Percentiles rank a stretch among this genome's conserved stretches.
phyloP scores from a whole-genome alignment of 2,113 vertebrate genomes.

The Neolamprologus toae region DNA sequence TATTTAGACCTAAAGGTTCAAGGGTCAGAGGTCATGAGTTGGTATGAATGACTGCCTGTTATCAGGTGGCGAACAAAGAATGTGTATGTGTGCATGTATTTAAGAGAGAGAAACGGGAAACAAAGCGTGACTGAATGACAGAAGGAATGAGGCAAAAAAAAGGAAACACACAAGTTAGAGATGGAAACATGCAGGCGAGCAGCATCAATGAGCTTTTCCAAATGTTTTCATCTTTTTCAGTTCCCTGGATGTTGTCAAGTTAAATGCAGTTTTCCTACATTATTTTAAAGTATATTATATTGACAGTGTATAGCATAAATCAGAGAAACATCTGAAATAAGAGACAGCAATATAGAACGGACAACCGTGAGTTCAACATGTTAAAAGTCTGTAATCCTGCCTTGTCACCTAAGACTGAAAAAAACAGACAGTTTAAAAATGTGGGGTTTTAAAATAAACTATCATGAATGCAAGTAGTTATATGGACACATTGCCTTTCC shows the following conservation, averaged over 20 bases:
- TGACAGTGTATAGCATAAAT: not conserved
- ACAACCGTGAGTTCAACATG: not conserved
- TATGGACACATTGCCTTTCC: not conserved
- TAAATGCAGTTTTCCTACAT: not conserved
- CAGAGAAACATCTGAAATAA: not conserved
- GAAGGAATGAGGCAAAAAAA: not conserved
- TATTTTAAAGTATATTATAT: not conserved
- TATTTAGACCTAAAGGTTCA: constrained; percentile 56
- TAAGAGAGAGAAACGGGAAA: constrained; percentile 13
- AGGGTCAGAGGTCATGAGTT: constrained; percentile 36
- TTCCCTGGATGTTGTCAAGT: not conserved
- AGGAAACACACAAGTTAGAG: not conserved
- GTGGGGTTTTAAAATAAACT: not conserved
- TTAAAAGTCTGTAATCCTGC: not conserved
- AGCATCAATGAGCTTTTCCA: not conserved
- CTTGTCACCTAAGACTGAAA: not conserved
- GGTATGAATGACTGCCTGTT: constrained; percentile 53
- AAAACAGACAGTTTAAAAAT: not conserved
- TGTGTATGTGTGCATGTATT: not conserved
- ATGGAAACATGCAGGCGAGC: not conserved
- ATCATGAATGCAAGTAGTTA: not conserved
- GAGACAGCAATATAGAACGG: not conserved
- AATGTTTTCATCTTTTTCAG: not conserved
- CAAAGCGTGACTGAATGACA: not conserved
- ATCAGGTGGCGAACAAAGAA: constrained; percentile 50